These are phyloP conservation scores for Lycocorax pyrrhopterus DNA, from an alignment of 2,113 vertebrate genomes.

Conservation along the genomic window DNA sequence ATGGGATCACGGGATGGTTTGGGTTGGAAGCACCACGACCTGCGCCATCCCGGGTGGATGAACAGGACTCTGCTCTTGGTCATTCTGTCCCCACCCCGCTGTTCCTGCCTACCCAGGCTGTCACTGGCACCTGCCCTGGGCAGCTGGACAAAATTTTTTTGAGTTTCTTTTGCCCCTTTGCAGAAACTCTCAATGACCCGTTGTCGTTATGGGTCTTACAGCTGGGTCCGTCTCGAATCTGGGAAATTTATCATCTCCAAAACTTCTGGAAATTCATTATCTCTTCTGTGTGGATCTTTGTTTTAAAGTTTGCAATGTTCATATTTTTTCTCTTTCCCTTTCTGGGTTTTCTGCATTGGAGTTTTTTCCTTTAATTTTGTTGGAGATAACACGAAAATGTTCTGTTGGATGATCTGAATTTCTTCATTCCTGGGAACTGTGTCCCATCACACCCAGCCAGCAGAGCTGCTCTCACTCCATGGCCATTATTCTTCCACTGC, in stretches of 20 bases:
- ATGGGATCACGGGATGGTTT: fast-evolving
- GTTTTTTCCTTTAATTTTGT: not conserved
- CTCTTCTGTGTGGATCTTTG: not conserved
- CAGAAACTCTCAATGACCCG: not conserved
- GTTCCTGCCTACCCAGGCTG: not conserved
- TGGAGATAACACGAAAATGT: not conserved
- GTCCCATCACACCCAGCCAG: not conserved
- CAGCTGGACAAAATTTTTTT: not conserved
- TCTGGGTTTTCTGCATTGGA: not conserved
- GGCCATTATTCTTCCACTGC: not conserved
- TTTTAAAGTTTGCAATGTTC: not conserved
- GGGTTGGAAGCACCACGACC: not conserved
- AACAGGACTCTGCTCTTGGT: not conserved
- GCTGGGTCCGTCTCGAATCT: not conserved
- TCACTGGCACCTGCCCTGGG: not conserved
- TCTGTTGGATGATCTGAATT: not conserved
- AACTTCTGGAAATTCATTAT: not conserved
- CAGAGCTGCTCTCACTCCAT: not conserved
- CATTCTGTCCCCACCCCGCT: not conserved
- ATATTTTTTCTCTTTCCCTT: not conserved
- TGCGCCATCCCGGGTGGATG: not conserved
- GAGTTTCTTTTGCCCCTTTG: not conserved
- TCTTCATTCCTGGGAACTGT: not conserved
- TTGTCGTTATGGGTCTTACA: not conserved
- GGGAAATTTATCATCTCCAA: not conserved